Percentiles rank a stretch among this genome's conserved stretches.
phyloP scores from a whole-genome alignment of 2,888 invertebrate species.

The Venusia cambrica region DNA sequence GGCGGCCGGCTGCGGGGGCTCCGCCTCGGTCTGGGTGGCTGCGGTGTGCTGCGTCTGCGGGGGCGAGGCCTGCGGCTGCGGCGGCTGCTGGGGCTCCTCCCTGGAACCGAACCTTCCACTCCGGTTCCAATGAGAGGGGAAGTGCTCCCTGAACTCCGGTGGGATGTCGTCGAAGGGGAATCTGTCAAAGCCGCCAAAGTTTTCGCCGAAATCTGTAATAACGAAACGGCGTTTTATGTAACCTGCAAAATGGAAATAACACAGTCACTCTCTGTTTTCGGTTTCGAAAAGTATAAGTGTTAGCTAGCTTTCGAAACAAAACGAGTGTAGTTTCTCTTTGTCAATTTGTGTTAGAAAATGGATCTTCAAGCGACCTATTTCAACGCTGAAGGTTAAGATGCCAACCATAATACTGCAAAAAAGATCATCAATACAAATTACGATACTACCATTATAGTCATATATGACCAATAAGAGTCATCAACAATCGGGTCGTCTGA shows the following conservation, averaged over 20 bases:
- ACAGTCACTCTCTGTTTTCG: conserved; percentile 13
- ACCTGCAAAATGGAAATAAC: conserved; percentile 43
- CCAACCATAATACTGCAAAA: too few relatives aligned
- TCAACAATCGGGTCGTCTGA: too few relatives aligned
- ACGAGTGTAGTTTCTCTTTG: too few relatives aligned
- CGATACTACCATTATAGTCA: too few relatives aligned
- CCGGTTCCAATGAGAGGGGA: conserved; percentile 69
- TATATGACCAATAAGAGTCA: too few relatives aligned
- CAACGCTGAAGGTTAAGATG: too few relatives aligned
- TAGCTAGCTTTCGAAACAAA: too few relatives aligned
- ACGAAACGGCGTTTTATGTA: conserved; percentile 47
- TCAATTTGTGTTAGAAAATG: too few relatives aligned
- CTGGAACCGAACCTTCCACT: conserved; percentile 58
- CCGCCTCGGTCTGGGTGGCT: conserved; percentile 38
- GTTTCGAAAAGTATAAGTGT: too few relatives aligned
- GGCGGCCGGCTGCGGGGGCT: conserved; percentile 56
- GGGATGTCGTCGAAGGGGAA: conserved; percentile 78
- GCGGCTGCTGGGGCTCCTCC: conserved; percentile 53
- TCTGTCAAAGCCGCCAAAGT: conserved; percentile 75
- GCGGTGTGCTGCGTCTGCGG: conserved; percentile 39
- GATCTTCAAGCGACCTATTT: too few relatives aligned
- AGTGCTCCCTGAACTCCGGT: conserved; percentile 72
- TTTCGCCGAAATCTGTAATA: conserved; percentile 73
- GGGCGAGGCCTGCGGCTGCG: conserved; percentile 37
- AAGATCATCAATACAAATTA: too few relatives aligned